Evolutionary conservation across 1,140 invertebrate species (phyloP), one percentile per base, ranked within the genome.

Genomic region (Diachasma alloeum): DNA sequence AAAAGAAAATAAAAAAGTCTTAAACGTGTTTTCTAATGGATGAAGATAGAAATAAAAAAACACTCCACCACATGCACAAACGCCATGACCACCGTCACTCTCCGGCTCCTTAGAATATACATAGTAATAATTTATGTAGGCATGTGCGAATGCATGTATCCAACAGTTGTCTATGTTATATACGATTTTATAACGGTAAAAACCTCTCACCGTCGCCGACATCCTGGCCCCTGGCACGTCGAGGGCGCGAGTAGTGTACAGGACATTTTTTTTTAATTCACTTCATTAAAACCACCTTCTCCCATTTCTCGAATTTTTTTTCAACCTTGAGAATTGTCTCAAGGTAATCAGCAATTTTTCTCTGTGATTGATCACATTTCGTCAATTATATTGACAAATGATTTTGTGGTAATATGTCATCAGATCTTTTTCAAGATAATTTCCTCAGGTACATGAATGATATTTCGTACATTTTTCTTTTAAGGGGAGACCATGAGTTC

Each of bases 111-210:
- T 67, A 63, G 22, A 31, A 63, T 26, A 63, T 63, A 78, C 72
- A 31, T 72, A 66, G 72, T 72, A 78, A 78, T 78, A 78, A 78
- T 78, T 78, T 78, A 78, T 78, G 76, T 78, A 78, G 76, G 72
- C 74, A 78, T 78, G 66, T 74, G 48, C 75, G 42, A 66, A 76
- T 76, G 59, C 72, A 74, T 78, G 76, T 77, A 77, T 77, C 76
- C 76, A 77, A 37, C 53, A 76, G 68, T 56, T 76, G 68, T 73
- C 70, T 77, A 59, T 72, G 59, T 77, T 69, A 70, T 22, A 63
- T 63, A 63, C 59, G 24, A 63, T 63, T 63, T 63, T 74, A 78
- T 78, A 78, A 78, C 76, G 76, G 76, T 78, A 63, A 78, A 78
- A 78, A 73, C 76, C 76, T 78, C 76, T 78, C 76, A 74, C 71